Percentiles rank a stretch among this genome's conserved stretches.
Conservation (phyloP, 2,888 invertebrate species). For the Sinodicranocentrus sp. region DNA sequence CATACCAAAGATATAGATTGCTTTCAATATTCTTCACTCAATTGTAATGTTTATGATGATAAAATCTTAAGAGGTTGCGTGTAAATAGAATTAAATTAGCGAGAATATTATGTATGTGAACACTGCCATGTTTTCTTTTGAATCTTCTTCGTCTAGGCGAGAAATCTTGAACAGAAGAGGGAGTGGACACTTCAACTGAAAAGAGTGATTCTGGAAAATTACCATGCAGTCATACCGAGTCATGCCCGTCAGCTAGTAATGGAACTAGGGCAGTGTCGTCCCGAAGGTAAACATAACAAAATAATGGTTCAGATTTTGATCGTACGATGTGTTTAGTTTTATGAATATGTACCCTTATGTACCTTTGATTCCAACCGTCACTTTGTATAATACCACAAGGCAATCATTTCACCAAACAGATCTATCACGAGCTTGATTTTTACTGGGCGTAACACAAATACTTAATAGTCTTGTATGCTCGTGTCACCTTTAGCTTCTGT, state of each 20-base stretch:
- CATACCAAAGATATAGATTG: too few species aligned
- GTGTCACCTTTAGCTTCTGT: conserved; percentile 8
- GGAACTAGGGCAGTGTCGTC: conserved; percentile 89
- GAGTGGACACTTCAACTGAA: conserved; percentile 90
- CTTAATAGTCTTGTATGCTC: conserved; percentile 35
- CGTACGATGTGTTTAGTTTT: neutral
- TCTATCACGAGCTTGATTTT: too few species aligned
- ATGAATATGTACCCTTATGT: neutral
- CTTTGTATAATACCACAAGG: too few species aligned
- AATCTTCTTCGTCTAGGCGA: conserved; percentile 81
- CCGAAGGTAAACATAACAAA: conserved; percentile 81
- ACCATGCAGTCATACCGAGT: conserved; percentile 94
- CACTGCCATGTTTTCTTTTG: too few species aligned
- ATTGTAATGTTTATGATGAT: too few species aligned
- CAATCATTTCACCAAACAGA: too few species aligned
- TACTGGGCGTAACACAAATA: conserved; percentile 29
- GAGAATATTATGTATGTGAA: too few species aligned
- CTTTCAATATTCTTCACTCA: too few species aligned
- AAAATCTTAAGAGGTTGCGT: too few species aligned
- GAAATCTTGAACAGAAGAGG: conserved; percentile 90
- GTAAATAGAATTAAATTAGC: too few species aligned
- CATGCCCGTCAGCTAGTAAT: conserved; percentile 95
- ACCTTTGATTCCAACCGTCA: too few species aligned
- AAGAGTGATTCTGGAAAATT: conserved; percentile 95
- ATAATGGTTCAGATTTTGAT: neutral